Percentiles rank a stretch among this genome's conserved stretches.
Evolutionary conservation across 2,113 vertebrate genomes (phyloP).

Genomic region (Neofelis nebulosa): DNA sequence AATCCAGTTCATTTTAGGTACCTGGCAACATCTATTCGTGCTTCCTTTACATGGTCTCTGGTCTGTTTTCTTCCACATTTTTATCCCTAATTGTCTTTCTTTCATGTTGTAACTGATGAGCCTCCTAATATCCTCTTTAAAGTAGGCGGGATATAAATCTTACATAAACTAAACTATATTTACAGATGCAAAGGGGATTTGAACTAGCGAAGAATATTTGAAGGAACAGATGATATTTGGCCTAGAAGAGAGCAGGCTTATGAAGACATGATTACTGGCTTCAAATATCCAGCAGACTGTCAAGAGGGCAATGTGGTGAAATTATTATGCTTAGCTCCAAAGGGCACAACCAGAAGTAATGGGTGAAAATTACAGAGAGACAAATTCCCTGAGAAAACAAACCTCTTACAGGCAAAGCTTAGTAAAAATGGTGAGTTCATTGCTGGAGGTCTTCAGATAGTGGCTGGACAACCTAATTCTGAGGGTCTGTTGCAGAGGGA

Average conservation of each 20-base stretch:
- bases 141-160: constrained; percentile 59
- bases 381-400: constrained; percentile 37
- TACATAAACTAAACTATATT: constrained; percentile 73
- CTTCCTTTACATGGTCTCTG: constrained; percentile 70
- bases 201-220: constrained; percentile 64
- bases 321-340: constrained; percentile 61
- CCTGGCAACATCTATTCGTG: constrained; percentile 72
- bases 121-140: constrained; percentile 69
- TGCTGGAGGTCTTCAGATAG: constrained; percentile 27
- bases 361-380: constrained; percentile 59
- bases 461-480: not conserved
- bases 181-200: constrained; percentile 66
- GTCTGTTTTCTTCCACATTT: constrained; percentile 67
- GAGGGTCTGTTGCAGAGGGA: constrained; percentile 31
- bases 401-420: not conserved
- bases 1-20: constrained; percentile 79
- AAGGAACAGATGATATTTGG: constrained; percentile 68
- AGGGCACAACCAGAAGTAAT: constrained; percentile 51
- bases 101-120: constrained; percentile 65
- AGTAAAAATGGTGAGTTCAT: not conserved
- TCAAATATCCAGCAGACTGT: constrained; percentile 51
- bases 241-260: constrained; percentile 48
- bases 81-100: constrained; percentile 73
- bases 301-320: not conserved
- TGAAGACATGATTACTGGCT: constrained; percentile 61